Conservation (phyloP, 2,797 vertebrate genomes). For the Heterohyrax brucei region DNA sequence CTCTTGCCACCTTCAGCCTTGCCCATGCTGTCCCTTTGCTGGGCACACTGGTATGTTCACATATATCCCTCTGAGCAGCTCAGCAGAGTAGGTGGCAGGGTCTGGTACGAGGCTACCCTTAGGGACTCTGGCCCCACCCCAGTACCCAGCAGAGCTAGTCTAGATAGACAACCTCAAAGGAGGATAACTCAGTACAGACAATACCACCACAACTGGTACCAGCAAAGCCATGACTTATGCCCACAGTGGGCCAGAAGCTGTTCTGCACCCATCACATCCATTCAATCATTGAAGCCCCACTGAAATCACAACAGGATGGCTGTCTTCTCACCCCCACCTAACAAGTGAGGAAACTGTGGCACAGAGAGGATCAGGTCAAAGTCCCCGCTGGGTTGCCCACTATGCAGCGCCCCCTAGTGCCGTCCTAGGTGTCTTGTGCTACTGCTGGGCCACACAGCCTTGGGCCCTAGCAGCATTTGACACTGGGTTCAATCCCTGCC, state of each 20-base stretch:
- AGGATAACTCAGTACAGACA: not conserved
- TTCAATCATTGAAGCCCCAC: not conserved
- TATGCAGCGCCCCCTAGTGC: not conserved
- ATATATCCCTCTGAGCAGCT: not conserved
- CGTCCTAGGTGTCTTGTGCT: not conserved
- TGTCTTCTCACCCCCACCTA: not conserved
- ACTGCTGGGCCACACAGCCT: not conserved
- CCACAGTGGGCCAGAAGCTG: not conserved
- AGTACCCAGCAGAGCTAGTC: not conserved
- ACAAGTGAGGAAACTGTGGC: not conserved
- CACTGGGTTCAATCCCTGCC: not conserved
- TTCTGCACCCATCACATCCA: fast-evolving
- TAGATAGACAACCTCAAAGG: slow-evolving; percentile 1
- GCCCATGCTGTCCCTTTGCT: not conserved
- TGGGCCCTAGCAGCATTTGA: not conserved
- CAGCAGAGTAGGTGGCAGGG: not conserved
- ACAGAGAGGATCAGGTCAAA: not conserved
- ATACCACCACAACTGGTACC: not conserved
- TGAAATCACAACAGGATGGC: not conserved
- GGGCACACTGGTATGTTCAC: not conserved
- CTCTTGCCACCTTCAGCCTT: not conserved
- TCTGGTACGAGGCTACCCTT: not conserved
- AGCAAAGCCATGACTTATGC: fast-evolving
- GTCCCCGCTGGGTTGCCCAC: not conserved
- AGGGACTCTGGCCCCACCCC: not conserved